Percentiles rank a stretch among this genome's conserved stretches.
phyloP scores from a whole-genome alignment of 2,113 vertebrate genomes.

The Poeciliopsis turrubarensis region DNA sequence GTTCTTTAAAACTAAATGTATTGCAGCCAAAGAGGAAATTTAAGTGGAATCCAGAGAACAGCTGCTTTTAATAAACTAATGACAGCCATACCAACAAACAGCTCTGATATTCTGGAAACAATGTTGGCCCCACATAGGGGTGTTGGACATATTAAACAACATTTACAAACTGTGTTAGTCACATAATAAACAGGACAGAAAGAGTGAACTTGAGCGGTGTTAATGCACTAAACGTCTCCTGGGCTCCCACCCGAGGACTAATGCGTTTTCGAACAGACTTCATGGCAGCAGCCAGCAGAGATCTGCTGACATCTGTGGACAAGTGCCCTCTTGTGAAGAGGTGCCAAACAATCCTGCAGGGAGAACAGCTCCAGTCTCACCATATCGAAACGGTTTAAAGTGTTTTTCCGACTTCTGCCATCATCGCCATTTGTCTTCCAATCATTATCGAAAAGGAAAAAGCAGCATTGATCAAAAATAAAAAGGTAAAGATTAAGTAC shows the following conservation, averaged over 20 bases:
- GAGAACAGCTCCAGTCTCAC: slow-evolving; percentile 24
- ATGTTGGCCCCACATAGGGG: not conserved
- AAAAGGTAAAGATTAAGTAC: too few species aligned
- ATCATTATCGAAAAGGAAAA: not conserved
- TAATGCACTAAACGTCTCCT: slow-evolving; percentile 1
- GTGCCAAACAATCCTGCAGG: slow-evolving; percentile 54
- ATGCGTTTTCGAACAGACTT: slow-evolving; percentile 38
- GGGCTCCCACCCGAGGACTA: slow-evolving; percentile 28
- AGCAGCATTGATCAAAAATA: not conserved
- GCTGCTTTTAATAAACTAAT: slow-evolving; percentile 30
- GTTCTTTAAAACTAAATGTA: slow-evolving; percentile 9
- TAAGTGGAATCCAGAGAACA: slow-evolving; percentile 23
- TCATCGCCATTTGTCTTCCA: slow-evolving; percentile 1
- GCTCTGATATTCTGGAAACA: not conserved
- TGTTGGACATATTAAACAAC: not conserved
- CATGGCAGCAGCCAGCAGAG: slow-evolving; percentile 20
- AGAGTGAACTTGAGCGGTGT: slow-evolving; percentile 6
- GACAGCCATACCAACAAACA: slow-evolving; percentile 8
- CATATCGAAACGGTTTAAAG: slow-evolving; percentile 28
- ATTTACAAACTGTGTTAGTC: slow-evolving; percentile 3
- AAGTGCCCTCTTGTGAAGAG: slow-evolving; percentile 45
- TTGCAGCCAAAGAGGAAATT: not conserved
- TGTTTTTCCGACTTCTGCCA: slow-evolving; percentile 8
- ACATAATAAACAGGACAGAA: slow-evolving; percentile 2
- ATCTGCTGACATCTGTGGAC: slow-evolving; percentile 53